Conservation (phyloP, 2,113 vertebrate species). For the Prolemur simus region DNA sequence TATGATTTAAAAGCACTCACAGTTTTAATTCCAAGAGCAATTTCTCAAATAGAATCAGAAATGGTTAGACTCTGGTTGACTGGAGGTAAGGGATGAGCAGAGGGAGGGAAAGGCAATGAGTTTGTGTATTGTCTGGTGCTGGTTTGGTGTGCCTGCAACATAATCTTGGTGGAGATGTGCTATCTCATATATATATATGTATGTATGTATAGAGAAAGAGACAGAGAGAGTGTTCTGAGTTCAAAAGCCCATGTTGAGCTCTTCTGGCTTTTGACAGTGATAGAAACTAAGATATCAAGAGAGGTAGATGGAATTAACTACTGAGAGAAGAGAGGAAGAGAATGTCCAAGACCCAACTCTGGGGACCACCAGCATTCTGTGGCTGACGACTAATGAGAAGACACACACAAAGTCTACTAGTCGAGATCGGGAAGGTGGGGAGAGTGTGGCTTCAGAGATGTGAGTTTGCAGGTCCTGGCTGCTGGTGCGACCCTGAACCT, state of each 20-base stretch:
- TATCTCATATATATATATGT: too few relatives aligned
- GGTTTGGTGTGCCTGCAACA: accelerated
- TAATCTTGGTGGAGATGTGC: too few relatives aligned
- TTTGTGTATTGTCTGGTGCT: accelerated
- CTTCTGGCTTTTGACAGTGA: not conserved
- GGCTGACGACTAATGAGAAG: not conserved
- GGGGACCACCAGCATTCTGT: not conserved
- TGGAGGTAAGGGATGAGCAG: not conserved
- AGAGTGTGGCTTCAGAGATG: not conserved
- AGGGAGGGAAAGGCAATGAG: not conserved
- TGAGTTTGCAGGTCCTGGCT: accelerated
- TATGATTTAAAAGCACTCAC: not conserved
- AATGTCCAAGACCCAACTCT: accelerated
- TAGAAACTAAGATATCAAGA: not conserved
- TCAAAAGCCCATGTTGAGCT: too few relatives aligned
- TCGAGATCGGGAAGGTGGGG: accelerated
- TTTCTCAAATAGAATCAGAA: not conserved
- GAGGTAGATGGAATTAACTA: too few relatives aligned
- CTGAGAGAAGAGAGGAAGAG: not conserved
- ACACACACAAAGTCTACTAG: accelerated
- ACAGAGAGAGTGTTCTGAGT: not conserved
- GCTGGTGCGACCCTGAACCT: accelerated
- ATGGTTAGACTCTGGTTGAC: not conserved
- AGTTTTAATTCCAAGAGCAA: not conserved
- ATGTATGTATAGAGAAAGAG: too few relatives aligned